Conservation (phyloP, 2,797 vertebrate genomes). For the Pangasius larnaudii region DNA sequence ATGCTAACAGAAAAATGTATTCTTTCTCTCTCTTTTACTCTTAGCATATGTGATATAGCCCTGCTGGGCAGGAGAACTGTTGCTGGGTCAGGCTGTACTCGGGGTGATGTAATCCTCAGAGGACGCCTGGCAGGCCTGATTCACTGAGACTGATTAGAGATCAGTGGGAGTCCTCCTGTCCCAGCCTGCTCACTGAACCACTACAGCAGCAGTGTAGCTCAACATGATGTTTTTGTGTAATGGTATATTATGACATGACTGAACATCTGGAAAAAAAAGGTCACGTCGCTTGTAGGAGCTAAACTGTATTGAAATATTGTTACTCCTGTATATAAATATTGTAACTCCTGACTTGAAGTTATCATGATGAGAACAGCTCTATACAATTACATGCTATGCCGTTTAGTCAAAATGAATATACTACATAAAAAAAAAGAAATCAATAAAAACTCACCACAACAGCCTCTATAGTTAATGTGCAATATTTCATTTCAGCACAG, state of each 20-base stretch:
- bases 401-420: conserved; percentile 7
- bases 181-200: conserved; percentile 42
- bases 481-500: conserved; percentile 48
- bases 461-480: conserved; percentile 37
- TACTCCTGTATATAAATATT: not conserved
- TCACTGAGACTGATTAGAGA: conserved; percentile 44
- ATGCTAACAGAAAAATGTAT: not conserved
- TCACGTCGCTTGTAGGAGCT: not conserved
- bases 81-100: conserved; percentile 72
- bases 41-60: conserved; percentile 64
- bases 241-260: conserved; percentile 14
- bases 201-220: conserved; percentile 22
- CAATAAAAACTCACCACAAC: conserved; percentile 18
- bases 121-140: conserved; percentile 66
- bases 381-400: conserved; percentile 1
- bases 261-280: not conserved
- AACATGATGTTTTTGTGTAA: conserved; percentile 23
- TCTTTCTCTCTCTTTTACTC: not conserved
- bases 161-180: conserved; percentile 34
- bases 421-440: conserved; percentile 24
- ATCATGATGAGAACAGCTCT: conserved; percentile 20
- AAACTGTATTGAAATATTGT: conserved; percentile 8
- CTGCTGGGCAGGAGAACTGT: conserved; percentile 69
- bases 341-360: conserved; percentile 12
- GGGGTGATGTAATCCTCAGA: conserved; percentile 75